A percentile compares a stretch with the other conserved stretches of the same genome.
Evolutionary conservation across 2,113 vertebrate genomes (phyloP).

Genomic region (Saccopteryx bilineata): DNA sequence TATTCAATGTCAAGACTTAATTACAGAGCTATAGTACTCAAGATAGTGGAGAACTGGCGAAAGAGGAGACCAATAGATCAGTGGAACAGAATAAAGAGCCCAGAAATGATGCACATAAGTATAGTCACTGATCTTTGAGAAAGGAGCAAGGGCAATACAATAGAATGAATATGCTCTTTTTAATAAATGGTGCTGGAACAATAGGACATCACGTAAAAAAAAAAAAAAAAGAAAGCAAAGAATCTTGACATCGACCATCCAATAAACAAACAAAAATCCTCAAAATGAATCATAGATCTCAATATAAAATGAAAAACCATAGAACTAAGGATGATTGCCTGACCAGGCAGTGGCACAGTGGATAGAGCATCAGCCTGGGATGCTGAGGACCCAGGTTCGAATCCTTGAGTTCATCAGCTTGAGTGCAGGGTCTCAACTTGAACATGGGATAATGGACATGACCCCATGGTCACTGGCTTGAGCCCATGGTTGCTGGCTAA

Average conservation of each 20-base stretch:
- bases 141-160: too few relatives aligned
- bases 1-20: neutral
- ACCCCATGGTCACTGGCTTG: too few relatives aligned
- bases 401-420: too few relatives aligned
- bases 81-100: neutral
- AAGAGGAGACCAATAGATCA: neutral
- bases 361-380: too few relatives aligned
- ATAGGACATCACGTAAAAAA: neutral
- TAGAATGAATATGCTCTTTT: too few relatives aligned
- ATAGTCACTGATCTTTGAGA: neutral
- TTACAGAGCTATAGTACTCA: too few relatives aligned
- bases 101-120: neutral
- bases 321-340: neutral
- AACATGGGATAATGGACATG: too few relatives aligned
- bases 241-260: neutral
- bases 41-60: neutral
- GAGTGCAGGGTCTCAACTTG: too few relatives aligned
- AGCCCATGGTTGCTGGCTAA: too few relatives aligned
- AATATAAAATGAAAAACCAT: neutral
- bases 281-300: neutral
- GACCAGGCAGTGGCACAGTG: too few relatives aligned
- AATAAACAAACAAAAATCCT: neutral
- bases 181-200: too few relatives aligned
- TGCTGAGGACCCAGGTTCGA: too few relatives aligned
- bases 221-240: neutral